Conservation (phyloP, 2,888 invertebrate species). For the Acronicta alni region DNA sequence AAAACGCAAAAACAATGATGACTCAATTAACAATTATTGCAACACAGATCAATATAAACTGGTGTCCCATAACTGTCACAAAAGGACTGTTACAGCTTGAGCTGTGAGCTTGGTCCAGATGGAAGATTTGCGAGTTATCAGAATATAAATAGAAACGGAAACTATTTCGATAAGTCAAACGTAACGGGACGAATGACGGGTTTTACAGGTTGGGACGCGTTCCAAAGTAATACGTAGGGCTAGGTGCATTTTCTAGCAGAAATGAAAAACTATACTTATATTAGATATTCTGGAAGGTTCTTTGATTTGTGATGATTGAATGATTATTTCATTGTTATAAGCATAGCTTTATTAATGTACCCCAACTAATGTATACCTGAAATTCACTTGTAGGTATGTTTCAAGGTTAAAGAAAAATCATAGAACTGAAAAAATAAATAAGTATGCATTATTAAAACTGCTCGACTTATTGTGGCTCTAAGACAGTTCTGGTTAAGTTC, state of each 20-base stretch:
- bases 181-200: slow-evolving; percentile 43
- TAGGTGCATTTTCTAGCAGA: not conserved
- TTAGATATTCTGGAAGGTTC: no score
- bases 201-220: slow-evolving; percentile 36
- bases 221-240: slow-evolving; percentile 8
- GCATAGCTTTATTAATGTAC: no score
- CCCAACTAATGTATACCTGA: no score
- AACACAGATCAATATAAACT: slow-evolving; percentile 5
- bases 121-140: slow-evolving; percentile 27
- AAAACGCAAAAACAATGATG: slow-evolving; percentile 3
- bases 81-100: not conserved
- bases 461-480: no score
- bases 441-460: no score
- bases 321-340: no score
- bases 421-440: no score
- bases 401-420: no score
- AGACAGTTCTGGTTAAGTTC: no score
- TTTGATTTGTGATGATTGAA: no score
- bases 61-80: not conserved
- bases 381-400: no score
- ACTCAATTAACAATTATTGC: slow-evolving; percentile 6
- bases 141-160: slow-evolving; percentile 42
- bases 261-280: no score
- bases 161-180: slow-evolving; percentile 35
- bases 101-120: slow-evolving; percentile 11